phyloP scores from a whole-genome alignment of 2,797 vertebrate species.

The Fistularia tabacaria region DNA sequence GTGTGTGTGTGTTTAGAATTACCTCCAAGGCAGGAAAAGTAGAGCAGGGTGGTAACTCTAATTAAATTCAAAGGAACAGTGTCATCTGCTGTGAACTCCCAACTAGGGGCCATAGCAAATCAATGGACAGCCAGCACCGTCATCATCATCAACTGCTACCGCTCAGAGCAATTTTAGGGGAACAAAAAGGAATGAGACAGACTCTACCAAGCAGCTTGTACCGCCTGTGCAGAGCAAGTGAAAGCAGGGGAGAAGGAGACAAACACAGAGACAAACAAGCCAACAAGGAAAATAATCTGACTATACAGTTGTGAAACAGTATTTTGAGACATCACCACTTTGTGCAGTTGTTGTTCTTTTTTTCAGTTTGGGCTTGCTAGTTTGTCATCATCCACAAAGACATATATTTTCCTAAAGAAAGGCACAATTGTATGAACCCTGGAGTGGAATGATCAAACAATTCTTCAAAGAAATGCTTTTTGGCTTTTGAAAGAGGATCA shows the following conservation, averaged over 20 bases:
- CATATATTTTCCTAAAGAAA: slow-evolving; percentile 66
- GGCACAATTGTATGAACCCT: slow-evolving; percentile 37
- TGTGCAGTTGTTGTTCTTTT: slow-evolving; percentile 42
- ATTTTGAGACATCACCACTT: slow-evolving; percentile 18
- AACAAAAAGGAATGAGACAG: slow-evolving; percentile 75
- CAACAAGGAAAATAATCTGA: slow-evolving; percentile 34
- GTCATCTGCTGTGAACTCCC: slow-evolving; percentile 72
- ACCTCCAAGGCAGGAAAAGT: slow-evolving; percentile 56
- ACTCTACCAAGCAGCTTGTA: slow-evolving; percentile 65
- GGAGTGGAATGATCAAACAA: slow-evolving; percentile 55
- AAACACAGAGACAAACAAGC: slow-evolving; percentile 37
- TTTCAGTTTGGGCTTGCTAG: slow-evolving; percentile 46
- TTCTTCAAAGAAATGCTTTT: slow-evolving; percentile 42
- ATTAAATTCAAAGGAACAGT: slow-evolving; percentile 75
- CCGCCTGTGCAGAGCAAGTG: slow-evolving; percentile 69
- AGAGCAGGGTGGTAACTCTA: slow-evolving; percentile 68
- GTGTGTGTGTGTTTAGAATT: slow-evolving; percentile 50
- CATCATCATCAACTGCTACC: slow-evolving; percentile 68
- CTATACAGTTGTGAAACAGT: too few relatives aligned
- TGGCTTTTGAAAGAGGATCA: slow-evolving; percentile 24
- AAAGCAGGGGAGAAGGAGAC: slow-evolving; percentile 41
- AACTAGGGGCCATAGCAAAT: slow-evolving; percentile 73
- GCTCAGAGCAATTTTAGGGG: slow-evolving; percentile 73
- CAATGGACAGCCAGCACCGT: slow-evolving; percentile 73
- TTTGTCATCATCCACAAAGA: slow-evolving; percentile 62